A percentile compares a stretch with the other conserved stretches of the same genome.
These are phyloP conservation scores for Tachysurus vachellii DNA, from an alignment of 2,113 vertebrate genomes.

Conservation along the genomic window DNA sequence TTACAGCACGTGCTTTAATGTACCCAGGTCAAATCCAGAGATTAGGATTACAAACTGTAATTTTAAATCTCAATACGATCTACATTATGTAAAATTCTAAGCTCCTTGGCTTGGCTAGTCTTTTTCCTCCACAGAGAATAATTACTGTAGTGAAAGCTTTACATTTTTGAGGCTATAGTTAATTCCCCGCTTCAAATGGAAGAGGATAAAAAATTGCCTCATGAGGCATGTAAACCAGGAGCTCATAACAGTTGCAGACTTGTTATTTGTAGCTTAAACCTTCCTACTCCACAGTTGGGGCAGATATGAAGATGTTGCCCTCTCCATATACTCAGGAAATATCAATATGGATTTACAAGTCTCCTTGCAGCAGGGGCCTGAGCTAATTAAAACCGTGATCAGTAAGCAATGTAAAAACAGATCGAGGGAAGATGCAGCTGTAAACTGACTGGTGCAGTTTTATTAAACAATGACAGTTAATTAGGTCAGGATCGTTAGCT, in stretches of 20 bases:
- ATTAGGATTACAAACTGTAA: not conserved
- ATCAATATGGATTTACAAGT: constrained; percentile 71
- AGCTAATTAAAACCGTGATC: constrained; percentile 75
- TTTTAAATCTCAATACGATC: constrained; percentile 1
- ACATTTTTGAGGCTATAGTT: constrained; percentile 50
- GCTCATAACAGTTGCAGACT: constrained; percentile 61
- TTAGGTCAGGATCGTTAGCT: constrained; percentile 63
- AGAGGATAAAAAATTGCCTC: constrained; percentile 57
- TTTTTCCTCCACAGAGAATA: constrained; percentile 13
- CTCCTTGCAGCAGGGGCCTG: constrained; percentile 68
- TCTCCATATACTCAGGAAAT: constrained; percentile 57
- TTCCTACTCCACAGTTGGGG: constrained; percentile 40
- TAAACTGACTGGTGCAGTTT: constrained; percentile 61
- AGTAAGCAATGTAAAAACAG: constrained; percentile 70
- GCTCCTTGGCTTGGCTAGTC: not conserved
- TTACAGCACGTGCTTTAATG: not conserved
- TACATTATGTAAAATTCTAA: constrained; percentile 12
- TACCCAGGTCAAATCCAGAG: not conserved
- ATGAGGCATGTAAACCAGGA: constrained; percentile 57
- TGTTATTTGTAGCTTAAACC: constrained; percentile 57
- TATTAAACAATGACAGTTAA: constrained; percentile 70
- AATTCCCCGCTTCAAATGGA: constrained; percentile 53
- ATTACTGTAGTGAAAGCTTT: constrained; percentile 35
- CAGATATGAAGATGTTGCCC: constrained; percentile 53
- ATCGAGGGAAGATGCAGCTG: constrained; percentile 49